Percentiles rank a stretch among this genome's conserved stretches.
Evolutionary conservation across 2,888 invertebrate species (phyloP).

Genomic region (Chesias legatella): DNA sequence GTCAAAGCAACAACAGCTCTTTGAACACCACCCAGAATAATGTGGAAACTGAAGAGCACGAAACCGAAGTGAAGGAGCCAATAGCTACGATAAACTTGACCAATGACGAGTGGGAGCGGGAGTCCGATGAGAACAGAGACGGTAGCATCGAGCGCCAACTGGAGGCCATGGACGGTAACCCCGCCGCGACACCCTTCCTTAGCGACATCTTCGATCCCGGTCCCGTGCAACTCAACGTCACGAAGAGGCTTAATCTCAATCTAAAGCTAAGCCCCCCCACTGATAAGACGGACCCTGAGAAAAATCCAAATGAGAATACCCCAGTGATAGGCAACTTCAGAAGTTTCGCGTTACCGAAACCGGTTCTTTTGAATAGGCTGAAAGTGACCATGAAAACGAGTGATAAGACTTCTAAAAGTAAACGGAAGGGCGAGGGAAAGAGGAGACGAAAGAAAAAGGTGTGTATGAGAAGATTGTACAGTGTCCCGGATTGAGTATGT

Average conservation of each 20-base stretch:
- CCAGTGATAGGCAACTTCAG: constrained; percentile 73
- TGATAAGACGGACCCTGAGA: constrained; percentile 36
- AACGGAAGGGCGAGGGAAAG: constrained; percentile 49
- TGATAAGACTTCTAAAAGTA: constrained; percentile 52
- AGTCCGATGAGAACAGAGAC: constrained; percentile 50
- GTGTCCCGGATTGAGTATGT: constrained; percentile 5
- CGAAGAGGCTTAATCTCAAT: constrained; percentile 56
- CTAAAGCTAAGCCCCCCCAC: constrained; percentile 40
- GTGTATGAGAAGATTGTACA: constrained; percentile 44
- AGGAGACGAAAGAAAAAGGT: constrained; percentile 62
- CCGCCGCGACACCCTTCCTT: constrained; percentile 70
- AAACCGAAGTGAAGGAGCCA: constrained; percentile 23
- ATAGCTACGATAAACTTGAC: constrained; percentile 68
- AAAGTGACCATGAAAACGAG: constrained; percentile 62
- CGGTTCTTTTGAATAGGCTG: constrained; percentile 69
- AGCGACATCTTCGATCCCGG: constrained; percentile 75
- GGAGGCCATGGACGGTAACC: constrained; percentile 56
- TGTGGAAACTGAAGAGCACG: constrained; percentile 25
- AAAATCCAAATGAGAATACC: constrained; percentile 51
- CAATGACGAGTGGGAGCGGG: constrained; percentile 72
- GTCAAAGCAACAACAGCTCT: constrained; percentile 35
- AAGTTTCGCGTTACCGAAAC: constrained; percentile 76
- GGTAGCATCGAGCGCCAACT: constrained; percentile 65
- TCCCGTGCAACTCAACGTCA: constrained; percentile 54
- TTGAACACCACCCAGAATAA: constrained; percentile 25